Base-by-base conservation (phyloP, 2,113 vertebrate genomes). In the Campylomormyrus numenius region DNA sequence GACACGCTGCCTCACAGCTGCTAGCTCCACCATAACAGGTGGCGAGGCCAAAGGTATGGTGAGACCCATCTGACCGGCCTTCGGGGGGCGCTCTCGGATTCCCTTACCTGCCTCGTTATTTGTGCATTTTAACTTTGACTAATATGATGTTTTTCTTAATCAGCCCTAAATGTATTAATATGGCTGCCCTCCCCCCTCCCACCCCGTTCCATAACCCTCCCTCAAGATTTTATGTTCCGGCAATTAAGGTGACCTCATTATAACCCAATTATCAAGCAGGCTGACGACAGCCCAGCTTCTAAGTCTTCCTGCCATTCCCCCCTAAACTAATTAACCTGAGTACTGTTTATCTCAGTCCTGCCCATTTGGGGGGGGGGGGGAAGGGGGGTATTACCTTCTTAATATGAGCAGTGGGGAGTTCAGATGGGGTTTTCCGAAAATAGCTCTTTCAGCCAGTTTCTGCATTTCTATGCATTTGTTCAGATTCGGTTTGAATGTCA, bases 231-330 rank as follows among this genome's bases (percentile, higher is more conserved):
- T 90, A 89, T 84, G 89, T 62, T 77, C 84, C 35, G n/a, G 86
- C 90, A 77, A 91, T 89, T 91, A 86, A 91, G 85, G 88, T 88
- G 85, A 91, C 90, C 80, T 89, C 50, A 53, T 89, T 46, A 93
- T 53, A 89, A 24, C 80, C 50, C 45, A 88, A 90, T 91, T 91
- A 89, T 74, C 50, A 21, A 74, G 74, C n/a, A 39, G 90, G 89
- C 91, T 48, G 21, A 17, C 39, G 50, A 48, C 19, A 89, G 89
- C 27, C 5, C 42, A 1, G 45, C 21, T 48, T 85, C 39, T 27
- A 66, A 5, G 46, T 49, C 3, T 42, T 83, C 24, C 49, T 56
- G 46, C 31, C 35, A 3, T 11, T 49, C 24, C n/a, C 39, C n/a
- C n/a, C 3, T 35, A 50, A 86, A 50, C 21, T 48, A 50, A 86